Base-by-base conservation (phyloP, 2,888 invertebrate species). In the Chromoteleia sp. region DNA sequence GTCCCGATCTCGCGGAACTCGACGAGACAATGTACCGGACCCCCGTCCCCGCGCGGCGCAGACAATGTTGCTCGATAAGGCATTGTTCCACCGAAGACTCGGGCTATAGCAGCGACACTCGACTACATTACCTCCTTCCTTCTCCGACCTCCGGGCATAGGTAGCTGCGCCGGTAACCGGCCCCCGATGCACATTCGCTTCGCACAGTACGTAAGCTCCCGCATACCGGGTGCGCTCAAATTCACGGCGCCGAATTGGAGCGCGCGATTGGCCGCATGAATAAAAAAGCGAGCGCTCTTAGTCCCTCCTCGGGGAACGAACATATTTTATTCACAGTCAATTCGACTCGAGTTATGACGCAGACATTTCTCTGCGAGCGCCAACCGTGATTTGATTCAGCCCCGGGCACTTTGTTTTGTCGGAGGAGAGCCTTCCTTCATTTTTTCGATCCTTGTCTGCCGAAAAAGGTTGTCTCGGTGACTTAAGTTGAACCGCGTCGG, bases 11-110 rank as follows among this genome's bases (percentile, higher is more conserved):
- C 76, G 68, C 76, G 81, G 80, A 74, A 80, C 82, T 82, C 82
- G 77, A 82, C 83, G 79, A 39, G 63, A 86, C 88, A 87, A 87
- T 86, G 85, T 83, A 85, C 85, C 85, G 84, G 73, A 1, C 7
- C 33, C 30, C 21, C 39, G 12, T 12, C 12, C 39, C 56, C 41
- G 33, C n/a, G 33, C 54, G n/a, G 14, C 21, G 77, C 81, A 86
- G 86, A 89, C 90, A 89, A 90, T 89, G 89, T 88, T 90, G 86
- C 89, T 88, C 90, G 89, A 91, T 90, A 90, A 89, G 89, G 87
- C 87, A 91, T 91, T 91, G 91, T 91, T 90, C 87, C 84, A 84
- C 84, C 85, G 84, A 80, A 85, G 87, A 85, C 87, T 86, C 85
- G 78, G 56, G 75, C 83, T 85, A 81, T 84, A 84, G 83, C 82